phyloP scores from a whole-genome alignment of 2,797 vertebrate genomes.

The Microchirus variegatus region DNA sequence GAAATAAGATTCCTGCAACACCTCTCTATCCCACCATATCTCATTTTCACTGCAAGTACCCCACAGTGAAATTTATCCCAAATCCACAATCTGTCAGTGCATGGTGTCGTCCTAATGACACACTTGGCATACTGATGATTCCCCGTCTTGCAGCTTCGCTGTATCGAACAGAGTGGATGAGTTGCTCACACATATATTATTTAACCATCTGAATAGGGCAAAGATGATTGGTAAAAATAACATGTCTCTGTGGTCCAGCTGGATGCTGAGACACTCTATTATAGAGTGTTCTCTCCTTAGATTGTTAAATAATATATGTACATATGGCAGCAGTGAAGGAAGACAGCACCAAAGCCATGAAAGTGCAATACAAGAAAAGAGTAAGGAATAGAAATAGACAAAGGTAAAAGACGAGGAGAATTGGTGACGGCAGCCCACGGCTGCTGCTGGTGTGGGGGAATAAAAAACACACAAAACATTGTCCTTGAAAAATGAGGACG shows the following conservation, averaged over 20 bases:
- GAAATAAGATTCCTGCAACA: constrained; percentile 54
- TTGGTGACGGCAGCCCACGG: constrained; percentile 35
- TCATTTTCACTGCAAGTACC: constrained; percentile 51
- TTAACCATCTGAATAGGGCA: constrained; percentile 60
- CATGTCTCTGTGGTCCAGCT: constrained; percentile 62
- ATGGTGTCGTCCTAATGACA: constrained; percentile 67
- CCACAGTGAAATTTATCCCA: constrained; percentile 45
- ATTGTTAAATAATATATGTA: constrained; percentile 81
- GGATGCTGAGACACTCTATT: constrained; percentile 65
- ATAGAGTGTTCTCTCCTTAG: constrained; percentile 54
- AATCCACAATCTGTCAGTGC: constrained; percentile 62
- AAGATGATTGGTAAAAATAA: constrained; percentile 72
- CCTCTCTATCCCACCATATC: constrained; percentile 35
- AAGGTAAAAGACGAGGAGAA: constrained; percentile 22
- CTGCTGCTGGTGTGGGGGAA: constrained; percentile 16
- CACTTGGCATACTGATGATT: constrained; percentile 72
- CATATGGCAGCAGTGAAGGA: constrained; percentile 55
- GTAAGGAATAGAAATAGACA: constrained; percentile 29
- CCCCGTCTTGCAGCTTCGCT: constrained; percentile 52
- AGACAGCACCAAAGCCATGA: background rate
- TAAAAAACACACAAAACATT: constrained; percentile 24
- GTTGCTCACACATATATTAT: constrained; percentile 71
- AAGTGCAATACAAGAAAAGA: background rate
- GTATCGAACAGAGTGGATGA: constrained; percentile 41
- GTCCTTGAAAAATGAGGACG: constrained; percentile 78